Evolutionary conservation across 1,140 invertebrate species (phyloP), one percentile per base, ranked within the genome.

Genomic region (Cotesia vestalis): DNA sequence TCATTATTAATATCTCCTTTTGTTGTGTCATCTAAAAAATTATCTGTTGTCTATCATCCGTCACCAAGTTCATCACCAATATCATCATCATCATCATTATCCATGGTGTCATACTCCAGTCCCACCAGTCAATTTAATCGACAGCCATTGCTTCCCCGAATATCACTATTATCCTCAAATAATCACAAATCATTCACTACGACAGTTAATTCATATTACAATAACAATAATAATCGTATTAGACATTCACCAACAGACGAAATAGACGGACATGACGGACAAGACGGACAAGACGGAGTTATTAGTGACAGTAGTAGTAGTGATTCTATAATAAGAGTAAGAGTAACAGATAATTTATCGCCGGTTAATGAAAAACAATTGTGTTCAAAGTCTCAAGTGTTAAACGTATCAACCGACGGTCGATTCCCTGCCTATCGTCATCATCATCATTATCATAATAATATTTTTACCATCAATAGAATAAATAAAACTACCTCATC

Each of bases 61-160:
- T 79, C 78, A 0, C 69, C 78, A 1, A 76, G 75, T 12, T 78
- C 77, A 0, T 80, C 79, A 0, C 72, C 79, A 4, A 35, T 78
- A 1, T 55, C 52, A 4, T 17, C 17, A 17, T 46, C 40, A 46
- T 46, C 40, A 46, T 6, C 3, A 46, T 46, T 1, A 27, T 27
- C 27, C 27, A 27, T 27, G 27, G 60, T 61, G 5, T 53, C 78
- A 40, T 79, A 77, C 20, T 78, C 78, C 12, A 71, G 78, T 0
- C 66, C 76, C 35, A 66, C 71, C 17, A 60, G 12, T 59, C 79
- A 78, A 34, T 73, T 78, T 4, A 60, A 68, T n/a, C 6, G 59
- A 69, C 5, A 59, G 53, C 46, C 8, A 57, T 46, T 46, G 11
- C 11, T 46, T 8, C 40, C 40, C 5, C 40, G 40, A 46, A 46